Evolutionary conservation across 2,797 vertebrate species (phyloP).

Genomic region (Gadopsis bispinosus): DNA sequence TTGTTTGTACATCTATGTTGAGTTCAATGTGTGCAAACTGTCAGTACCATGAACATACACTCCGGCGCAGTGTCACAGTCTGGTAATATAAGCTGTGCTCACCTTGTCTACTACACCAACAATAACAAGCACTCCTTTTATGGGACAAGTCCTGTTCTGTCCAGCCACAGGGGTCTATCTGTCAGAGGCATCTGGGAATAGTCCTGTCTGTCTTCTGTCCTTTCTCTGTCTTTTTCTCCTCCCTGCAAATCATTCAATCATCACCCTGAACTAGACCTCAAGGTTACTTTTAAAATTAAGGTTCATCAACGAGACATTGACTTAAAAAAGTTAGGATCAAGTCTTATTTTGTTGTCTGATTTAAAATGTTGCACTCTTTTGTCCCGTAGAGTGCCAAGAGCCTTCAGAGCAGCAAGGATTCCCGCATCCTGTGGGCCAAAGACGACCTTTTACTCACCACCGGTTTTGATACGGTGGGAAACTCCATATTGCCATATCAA

Average conservation of each 20-base stretch:
- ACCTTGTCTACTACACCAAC: conserved; percentile 66
- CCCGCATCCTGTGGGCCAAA: conserved; percentile 89
- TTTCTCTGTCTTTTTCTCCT: conserved; percentile 10
- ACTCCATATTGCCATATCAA: background rate
- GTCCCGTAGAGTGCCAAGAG: conserved; percentile 84
- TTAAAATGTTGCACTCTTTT: conserved; percentile 34
- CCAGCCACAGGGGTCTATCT: conserved; percentile 57
- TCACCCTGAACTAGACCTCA: conserved; percentile 25
- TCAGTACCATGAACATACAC: conserved; percentile 6
- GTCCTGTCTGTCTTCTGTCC: conserved; percentile 50
- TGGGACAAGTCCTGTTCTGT: conserved; percentile 74
- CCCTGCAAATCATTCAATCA: conserved; percentile 49
- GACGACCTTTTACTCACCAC: conserved; percentile 89
- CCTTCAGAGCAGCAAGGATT: conserved; percentile 91
- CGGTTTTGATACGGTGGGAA: conserved; percentile 91
- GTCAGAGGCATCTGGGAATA: conserved; percentile 53
- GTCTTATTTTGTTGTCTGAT: background rate
- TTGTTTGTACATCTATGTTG: conserved; percentile 11
- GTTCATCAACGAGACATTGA: conserved; percentile 1
- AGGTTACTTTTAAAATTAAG: conserved; percentile 18
- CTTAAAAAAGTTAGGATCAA: background rate
- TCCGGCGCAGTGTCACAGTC: conserved; percentile 29
- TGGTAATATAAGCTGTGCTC: conserved; percentile 61
- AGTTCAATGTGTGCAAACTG: conserved; percentile 27
- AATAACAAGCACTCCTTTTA: conserved; percentile 71